Evolutionary conservation across 2,888 invertebrate genomes (phyloP).

Genomic region (Eretmocerus hayati): DNA sequence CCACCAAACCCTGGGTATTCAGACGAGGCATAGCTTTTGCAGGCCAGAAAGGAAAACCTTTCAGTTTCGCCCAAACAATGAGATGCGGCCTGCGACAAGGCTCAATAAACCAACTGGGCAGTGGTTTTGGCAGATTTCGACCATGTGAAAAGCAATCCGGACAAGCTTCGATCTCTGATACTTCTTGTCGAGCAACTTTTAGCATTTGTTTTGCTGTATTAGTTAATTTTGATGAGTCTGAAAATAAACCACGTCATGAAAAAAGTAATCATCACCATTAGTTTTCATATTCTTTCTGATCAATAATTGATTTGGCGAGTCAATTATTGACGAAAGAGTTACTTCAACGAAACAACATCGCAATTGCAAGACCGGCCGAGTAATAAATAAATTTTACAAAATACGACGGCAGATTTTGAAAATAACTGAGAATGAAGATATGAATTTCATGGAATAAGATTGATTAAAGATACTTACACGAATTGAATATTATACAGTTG

Average conservation of each 20-base stretch:
- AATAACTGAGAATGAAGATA: no score
- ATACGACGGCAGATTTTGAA: no score
- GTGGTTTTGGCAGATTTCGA: slow-evolving; percentile 47
- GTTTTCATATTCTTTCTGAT: no score
- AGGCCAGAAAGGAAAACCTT: slow-evolving; percentile 97
- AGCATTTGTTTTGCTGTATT: slow-evolving; percentile 69
- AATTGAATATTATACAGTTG: slow-evolving; percentile 85
- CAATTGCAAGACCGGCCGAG: no score
- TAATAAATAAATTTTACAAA: no score
- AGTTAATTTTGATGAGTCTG: slow-evolving; percentile 61
- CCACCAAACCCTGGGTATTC: slow-evolving; percentile 61
- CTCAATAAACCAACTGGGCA: slow-evolving; percentile 83
- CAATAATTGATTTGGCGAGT: no score
- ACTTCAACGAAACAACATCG: no score
- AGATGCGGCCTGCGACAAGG: slow-evolving; percentile 86
- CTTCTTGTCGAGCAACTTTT: slow-evolving; percentile 80
- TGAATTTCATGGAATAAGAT: background rate
- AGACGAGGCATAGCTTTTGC: slow-evolving; percentile 80
- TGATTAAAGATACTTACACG: slow-evolving; percentile 68
- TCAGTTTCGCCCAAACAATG: slow-evolving; percentile 92
- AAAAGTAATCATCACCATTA: no score
- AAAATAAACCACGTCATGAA: slow-evolving; percentile 32
- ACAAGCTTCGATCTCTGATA: slow-evolving; percentile 88
- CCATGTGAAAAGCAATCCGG: slow-evolving; percentile 89
- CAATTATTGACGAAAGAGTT: no score